Conservation (phyloP, 2,113 vertebrate genomes). For the Anthoscopus minutus region DNA sequence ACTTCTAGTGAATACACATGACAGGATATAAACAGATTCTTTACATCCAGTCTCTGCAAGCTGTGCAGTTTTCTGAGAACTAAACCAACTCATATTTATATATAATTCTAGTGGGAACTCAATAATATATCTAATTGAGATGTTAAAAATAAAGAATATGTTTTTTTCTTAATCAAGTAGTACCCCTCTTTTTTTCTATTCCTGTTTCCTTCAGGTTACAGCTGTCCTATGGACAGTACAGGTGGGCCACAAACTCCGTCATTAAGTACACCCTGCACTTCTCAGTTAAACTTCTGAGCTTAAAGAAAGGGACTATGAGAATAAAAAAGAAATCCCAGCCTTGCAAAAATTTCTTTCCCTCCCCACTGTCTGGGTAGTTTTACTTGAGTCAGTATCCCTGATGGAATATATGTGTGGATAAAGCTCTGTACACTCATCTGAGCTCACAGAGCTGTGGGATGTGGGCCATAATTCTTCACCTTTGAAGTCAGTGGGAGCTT, state of each 20-base stretch:
- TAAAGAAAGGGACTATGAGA: not conserved
- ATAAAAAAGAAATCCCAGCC: not conserved
- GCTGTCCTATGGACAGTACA: not conserved
- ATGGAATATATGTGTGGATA: not conserved
- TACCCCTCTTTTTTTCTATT: not conserved
- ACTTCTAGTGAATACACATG: not conserved
- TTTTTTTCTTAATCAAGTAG: not conserved
- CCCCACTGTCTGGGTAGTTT: not conserved
- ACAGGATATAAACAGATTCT: not conserved
- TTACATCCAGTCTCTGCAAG: not conserved
- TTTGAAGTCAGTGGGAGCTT: slow-evolving; percentile 60
- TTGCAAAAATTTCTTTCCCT: not conserved
- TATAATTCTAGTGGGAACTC: not conserved
- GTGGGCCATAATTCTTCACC: slow-evolving; percentile 13
- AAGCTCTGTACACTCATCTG: not conserved
- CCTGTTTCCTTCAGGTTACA: not conserved
- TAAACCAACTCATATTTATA: not conserved
- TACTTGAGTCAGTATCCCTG: not conserved
- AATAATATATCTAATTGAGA: not conserved
- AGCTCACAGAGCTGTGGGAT: slow-evolving; percentile 13
- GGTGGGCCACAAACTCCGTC: not conserved
- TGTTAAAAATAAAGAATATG: not conserved
- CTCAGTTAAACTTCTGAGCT: not conserved
- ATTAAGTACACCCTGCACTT: not conserved
- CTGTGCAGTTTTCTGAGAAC: not conserved